Evolutionary conservation across 1,140 invertebrate species (phyloP).

Genomic region (Thaumetopoea pityocampa): DNA sequence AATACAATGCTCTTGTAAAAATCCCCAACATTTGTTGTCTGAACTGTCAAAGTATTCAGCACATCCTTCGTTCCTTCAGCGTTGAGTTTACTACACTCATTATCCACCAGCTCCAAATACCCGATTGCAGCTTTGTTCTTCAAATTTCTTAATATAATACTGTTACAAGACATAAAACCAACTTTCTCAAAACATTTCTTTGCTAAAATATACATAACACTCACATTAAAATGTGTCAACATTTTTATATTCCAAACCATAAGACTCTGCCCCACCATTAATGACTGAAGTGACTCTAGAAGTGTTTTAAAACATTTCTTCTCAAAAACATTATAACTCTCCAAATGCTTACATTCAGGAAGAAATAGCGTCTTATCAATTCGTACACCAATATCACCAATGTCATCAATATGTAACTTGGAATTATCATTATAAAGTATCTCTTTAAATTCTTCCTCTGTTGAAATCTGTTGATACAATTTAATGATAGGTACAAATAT

Average conservation of each 20-base stretch:
- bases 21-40: conserved; percentile 52
- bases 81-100: conserved; percentile 44
- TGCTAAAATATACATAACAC: conserved; percentile 54
- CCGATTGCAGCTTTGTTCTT: conserved; percentile 36
- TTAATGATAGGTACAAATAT: conserved; percentile 68
- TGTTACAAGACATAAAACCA: conserved; percentile 47
- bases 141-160: conserved; percentile 50
- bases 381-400: conserved; percentile 27
- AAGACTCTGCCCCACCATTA: conserved; percentile 43
- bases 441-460: conserved; percentile 54
- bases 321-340: conserved; percentile 50
- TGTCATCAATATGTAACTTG: conserved; percentile 16
- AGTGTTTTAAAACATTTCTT: conserved; percentile 55
- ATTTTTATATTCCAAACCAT: conserved; percentile 54
- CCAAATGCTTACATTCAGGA: conserved; percentile 40
- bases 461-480: conserved; percentile 61
- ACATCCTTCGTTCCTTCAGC: conserved; percentile 46
- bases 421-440: conserved; percentile 38
- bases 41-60: conserved; percentile 50
- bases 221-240: conserved; percentile 67
- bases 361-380: conserved; percentile 38
- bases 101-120: conserved; percentile 40
- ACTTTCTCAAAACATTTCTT: conserved; percentile 58
- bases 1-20: conserved; percentile 62
- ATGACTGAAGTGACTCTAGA: conserved; percentile 34